Conservation (phyloP, 1,140 invertebrate genomes). For the Papilio glaucus region DNA sequence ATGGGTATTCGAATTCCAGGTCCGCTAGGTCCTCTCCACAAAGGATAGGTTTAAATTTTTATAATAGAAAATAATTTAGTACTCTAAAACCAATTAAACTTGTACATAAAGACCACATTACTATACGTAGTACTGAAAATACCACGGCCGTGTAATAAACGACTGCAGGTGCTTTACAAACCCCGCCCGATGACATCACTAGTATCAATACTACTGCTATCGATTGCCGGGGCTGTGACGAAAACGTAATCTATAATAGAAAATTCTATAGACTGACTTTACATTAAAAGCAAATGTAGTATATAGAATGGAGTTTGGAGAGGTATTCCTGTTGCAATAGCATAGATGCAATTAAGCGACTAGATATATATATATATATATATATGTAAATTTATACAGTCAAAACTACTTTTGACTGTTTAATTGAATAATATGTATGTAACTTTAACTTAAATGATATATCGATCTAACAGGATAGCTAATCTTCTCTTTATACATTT, state of each 20-base stretch:
- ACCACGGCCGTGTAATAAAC: slow-evolving; percentile 40
- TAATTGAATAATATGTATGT: too few relatives aligned
- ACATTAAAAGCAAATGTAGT: background rate
- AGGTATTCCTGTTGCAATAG: background rate
- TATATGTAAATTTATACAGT: too few relatives aligned
- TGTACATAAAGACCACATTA: background rate
- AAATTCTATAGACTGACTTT: slow-evolving; percentile 3
- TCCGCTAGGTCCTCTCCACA: too few relatives aligned
- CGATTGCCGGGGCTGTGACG: background rate
- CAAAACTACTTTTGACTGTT: too few relatives aligned
- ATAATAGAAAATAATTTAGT: too few relatives aligned
- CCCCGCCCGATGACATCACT: slow-evolving; percentile 49
- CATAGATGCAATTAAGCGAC: background rate
- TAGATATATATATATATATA: too few relatives aligned
- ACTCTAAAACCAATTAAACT: too few relatives aligned
- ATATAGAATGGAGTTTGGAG: background rate
- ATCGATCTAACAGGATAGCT: too few relatives aligned
- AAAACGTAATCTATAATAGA: background rate
- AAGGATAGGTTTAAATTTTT: too few relatives aligned
- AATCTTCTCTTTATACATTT: too few relatives aligned
- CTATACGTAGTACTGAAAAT: background rate
- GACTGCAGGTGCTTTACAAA: slow-evolving; percentile 42
- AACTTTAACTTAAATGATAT: too few relatives aligned
- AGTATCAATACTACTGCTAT: background rate
- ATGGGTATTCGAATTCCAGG: too few relatives aligned